A percentile compares a stretch with the other conserved stretches of the same genome.
Conservation (phyloP, 1,140 invertebrate genomes). For the Calliphora vicina region DNA sequence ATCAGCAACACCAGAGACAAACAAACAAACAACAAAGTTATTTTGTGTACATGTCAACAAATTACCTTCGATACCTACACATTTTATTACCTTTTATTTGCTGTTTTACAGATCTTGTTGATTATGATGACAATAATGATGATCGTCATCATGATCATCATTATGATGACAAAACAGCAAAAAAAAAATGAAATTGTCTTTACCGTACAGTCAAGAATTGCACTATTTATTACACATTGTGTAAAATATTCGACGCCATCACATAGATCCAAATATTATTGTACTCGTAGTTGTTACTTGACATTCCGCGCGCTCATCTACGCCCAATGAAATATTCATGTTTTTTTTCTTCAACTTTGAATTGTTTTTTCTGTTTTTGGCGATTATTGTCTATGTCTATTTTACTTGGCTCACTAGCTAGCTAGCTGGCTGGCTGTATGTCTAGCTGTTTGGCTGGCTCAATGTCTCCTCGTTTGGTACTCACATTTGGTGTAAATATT, state of each 20-base stretch:
- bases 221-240: constrained; percentile 34
- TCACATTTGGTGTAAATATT: not conserved
- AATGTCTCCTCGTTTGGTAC: not conserved
- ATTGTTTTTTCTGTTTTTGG: not conserved
- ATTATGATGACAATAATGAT: constrained; percentile 17
- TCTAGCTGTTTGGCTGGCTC: not conserved
- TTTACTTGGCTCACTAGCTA: not conserved
- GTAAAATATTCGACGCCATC: constrained; percentile 35
- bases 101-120: not conserved
- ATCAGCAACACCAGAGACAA: not conserved
- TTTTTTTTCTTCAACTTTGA: not conserved
- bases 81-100: constrained; percentile 15
- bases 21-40: constrained; percentile 13
- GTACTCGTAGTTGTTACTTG: constrained; percentile 1
- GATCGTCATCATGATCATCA: not conserved
- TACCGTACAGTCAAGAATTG: not conserved
- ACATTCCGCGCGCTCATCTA: constrained; percentile 29
- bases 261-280: constrained; percentile 17
- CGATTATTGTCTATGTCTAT: constrained; percentile 15
- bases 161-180: not conserved
- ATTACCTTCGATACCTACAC: constrained; percentile 31
- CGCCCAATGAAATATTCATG: constrained; percentile 30
- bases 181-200: not conserved
- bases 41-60: constrained; percentile 30
- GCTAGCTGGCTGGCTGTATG: not conserved